phyloP scores from a whole-genome alignment of 2,888 invertebrate species.

The Pristionchus maxplancki region DNA sequence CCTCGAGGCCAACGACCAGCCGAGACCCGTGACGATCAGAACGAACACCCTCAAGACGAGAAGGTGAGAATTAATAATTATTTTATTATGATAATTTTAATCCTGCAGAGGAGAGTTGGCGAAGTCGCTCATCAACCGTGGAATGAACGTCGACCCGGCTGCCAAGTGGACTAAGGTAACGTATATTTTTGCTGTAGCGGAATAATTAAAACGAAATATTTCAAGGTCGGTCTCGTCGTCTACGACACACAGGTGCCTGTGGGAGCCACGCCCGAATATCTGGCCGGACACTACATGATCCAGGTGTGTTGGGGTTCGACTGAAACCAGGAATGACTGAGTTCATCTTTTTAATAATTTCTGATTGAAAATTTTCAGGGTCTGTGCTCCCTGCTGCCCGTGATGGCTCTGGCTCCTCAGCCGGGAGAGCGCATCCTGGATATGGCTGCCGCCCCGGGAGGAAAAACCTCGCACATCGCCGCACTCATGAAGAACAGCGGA shows the following conservation, averaged over 20 bases:
- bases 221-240: conserved; percentile 87
- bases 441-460: conserved; percentile 99
- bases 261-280: conserved; percentile 97
- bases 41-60: conserved; percentile 93
- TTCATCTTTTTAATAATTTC: neutral
- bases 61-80: conserved; percentile 53
- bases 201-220: neutral
- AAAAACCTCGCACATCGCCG: conserved; percentile 96
- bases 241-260: conserved; percentile 96
- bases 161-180: conserved; percentile 97
- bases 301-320: conserved; percentile 78
- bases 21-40: conserved; percentile 94
- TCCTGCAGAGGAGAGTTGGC: conserved; percentile 71
- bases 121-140: conserved; percentile 92
- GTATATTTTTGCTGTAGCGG: neutral
- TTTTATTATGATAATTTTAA: neutral
- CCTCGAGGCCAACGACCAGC: conserved; percentile 95
- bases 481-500: conserved; percentile 95
- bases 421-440: conserved; percentile 87
- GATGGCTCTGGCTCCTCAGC: conserved; percentile 97
- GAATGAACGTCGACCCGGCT: conserved; percentile 97
- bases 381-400: conserved; percentile 94
- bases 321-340: too few relatives aligned
- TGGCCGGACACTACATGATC: conserved; percentile 97
- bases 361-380: conserved; percentile 54